Conservation (phyloP, 2,113 vertebrate species). For the Turnix velox region DNA sequence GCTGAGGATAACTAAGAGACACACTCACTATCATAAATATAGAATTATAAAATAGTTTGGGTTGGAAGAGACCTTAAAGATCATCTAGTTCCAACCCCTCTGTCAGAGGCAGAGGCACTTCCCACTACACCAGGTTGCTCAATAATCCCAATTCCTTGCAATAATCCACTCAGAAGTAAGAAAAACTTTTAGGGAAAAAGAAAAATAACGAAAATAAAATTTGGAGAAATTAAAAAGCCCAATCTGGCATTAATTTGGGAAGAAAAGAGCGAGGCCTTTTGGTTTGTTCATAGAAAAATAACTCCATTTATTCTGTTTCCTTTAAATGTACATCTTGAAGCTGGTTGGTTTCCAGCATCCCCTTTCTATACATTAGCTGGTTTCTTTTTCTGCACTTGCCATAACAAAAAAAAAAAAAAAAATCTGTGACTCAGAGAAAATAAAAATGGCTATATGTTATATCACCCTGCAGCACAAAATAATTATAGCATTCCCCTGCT, state of each 20-base stretch:
- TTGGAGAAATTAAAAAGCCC: background rate
- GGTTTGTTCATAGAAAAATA: background rate
- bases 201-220: background rate
- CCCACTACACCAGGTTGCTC: too few relatives aligned
- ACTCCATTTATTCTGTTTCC: background rate
- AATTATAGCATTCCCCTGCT: slow-evolving; percentile 4
- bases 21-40: background rate
- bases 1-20: background rate
- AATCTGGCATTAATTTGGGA: background rate
- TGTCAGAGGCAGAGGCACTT: too few relatives aligned
- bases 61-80: too few relatives aligned
- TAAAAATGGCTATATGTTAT: background rate
- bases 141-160: background rate
- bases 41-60: too few relatives aligned
- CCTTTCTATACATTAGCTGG: background rate
- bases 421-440: slow-evolving; percentile 43
- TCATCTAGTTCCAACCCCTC: too few relatives aligned
- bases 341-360: slow-evolving; percentile 27
- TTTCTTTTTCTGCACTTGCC: slow-evolving; percentile 19
- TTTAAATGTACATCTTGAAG: slow-evolving; percentile 17
- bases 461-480: slow-evolving; percentile 33
- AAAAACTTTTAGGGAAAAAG: background rate
- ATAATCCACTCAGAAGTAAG: background rate
- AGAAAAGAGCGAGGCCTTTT: background rate
- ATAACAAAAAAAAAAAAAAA: too few relatives aligned